Evolutionary conservation across 2,113 vertebrate species (phyloP).

Genomic region (Noturus placidus): DNA sequence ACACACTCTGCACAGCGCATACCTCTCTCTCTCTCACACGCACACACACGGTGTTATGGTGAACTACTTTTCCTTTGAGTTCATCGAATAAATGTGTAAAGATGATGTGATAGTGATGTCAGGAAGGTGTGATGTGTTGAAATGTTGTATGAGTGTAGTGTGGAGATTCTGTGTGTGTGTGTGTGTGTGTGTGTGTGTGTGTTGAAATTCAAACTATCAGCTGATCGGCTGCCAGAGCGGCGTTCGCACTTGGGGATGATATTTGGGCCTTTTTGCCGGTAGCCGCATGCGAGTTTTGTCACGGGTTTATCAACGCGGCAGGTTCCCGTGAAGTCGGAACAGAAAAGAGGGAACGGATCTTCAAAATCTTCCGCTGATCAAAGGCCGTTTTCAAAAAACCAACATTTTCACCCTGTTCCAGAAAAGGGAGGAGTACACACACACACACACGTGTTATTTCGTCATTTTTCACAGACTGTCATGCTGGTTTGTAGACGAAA

Average conservation of each 20-base stretch:
- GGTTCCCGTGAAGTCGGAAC: slow-evolving; percentile 21
- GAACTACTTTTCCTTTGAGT: background rate
- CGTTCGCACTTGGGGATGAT: slow-evolving; percentile 41
- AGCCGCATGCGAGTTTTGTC: slow-evolving; percentile 38
- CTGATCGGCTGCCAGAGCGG: slow-evolving; percentile 19
- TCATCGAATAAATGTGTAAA: background rate
- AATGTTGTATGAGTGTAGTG: background rate
- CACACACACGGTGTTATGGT: slow-evolving; percentile 5
- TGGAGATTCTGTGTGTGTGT: background rate
- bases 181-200: background rate
- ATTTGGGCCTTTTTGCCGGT: slow-evolving; percentile 23
- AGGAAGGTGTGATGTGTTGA: background rate
- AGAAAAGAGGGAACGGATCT: background rate
- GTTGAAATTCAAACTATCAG: background rate
- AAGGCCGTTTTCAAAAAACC: background rate
- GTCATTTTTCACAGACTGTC: background rate
- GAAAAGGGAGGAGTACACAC: background rate
- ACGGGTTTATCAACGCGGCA: slow-evolving; percentile 28
- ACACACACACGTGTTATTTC: background rate
- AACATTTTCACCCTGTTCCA: too few species aligned
- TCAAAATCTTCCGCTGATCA: background rate
- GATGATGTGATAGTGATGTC: background rate
- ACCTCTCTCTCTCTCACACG: background rate
- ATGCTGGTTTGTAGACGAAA: background rate
- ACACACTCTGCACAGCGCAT: too few species aligned